phyloP scores from a whole-genome alignment of 2,888 invertebrate genomes.

The Mythimna ferrago region DNA sequence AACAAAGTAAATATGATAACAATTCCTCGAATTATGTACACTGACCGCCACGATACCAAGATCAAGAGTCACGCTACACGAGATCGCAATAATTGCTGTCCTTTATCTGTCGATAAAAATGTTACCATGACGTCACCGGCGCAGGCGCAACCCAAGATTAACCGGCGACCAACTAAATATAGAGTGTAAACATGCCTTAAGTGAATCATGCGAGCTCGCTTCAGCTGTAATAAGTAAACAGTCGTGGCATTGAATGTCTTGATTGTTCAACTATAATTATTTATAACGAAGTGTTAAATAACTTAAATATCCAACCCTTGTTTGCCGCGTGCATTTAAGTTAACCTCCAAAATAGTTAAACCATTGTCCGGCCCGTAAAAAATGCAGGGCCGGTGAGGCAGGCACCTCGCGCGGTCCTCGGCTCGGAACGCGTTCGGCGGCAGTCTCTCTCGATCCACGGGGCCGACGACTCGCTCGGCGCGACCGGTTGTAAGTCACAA shows the following conservation, averaged over 20 bases:
- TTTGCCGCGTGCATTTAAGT: constrained; percentile 75
- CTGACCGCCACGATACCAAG: constrained; percentile 42
- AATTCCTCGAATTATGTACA: constrained; percentile 26
- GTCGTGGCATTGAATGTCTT: constrained; percentile 61
- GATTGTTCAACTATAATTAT: constrained; percentile 41
- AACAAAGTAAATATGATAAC: constrained; percentile 48
- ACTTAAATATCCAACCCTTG: constrained; percentile 39
- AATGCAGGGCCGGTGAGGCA: constrained; percentile 79
- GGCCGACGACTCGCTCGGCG: constrained; percentile 75
- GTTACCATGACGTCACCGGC: constrained; percentile 81
- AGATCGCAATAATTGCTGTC: constrained; percentile 75
- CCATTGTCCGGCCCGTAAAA: constrained; percentile 84
- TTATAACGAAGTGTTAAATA: constrained; percentile 19
- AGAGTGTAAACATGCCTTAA: constrained; percentile 82
- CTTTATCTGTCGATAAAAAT: constrained; percentile 76
- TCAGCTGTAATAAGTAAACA: constrained; percentile 77
- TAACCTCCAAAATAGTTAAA: constrained; percentile 85
- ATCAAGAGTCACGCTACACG: constrained; percentile 58
- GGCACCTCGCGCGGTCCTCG: constrained; percentile 50
- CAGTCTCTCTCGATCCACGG: constrained; percentile 82
- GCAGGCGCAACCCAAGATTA: constrained; percentile 79
- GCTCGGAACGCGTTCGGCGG: constrained; percentile 46
- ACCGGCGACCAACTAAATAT: constrained; percentile 79
- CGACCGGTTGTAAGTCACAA: constrained; percentile 60
- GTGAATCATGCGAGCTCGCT: constrained; percentile 79